These are phyloP conservation scores for Phymanthus crucifer DNA, from an alignment of 92 coral and sea anemone genomes.

Conservation along the genomic window DNA sequence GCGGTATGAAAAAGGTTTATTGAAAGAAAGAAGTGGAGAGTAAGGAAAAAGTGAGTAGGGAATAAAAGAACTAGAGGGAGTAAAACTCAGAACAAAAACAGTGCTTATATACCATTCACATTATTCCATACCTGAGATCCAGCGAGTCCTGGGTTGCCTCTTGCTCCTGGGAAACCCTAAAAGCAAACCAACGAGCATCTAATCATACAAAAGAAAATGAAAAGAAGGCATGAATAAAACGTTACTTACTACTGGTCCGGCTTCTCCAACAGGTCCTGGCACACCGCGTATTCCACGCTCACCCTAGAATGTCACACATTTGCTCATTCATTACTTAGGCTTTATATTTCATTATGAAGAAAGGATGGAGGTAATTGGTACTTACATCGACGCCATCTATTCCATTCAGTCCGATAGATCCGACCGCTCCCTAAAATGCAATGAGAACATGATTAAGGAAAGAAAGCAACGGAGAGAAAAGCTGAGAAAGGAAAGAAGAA, in stretches of 20 bases:
- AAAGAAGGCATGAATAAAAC: not conserved
- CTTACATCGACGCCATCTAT: conserved; percentile 28
- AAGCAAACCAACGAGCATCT: not conserved
- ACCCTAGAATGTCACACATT: conserved; percentile 24
- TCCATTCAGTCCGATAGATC: conserved; percentile 32
- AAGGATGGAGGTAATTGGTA: not conserved
- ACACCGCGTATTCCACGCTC: conserved; percentile 42
- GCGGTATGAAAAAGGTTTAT: too few relatives aligned
- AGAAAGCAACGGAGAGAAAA: not conserved
- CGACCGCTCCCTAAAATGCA: conserved; percentile 25
- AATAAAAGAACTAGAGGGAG: too few relatives aligned
- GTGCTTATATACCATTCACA: not conserved
- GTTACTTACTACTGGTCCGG: conserved; percentile 35
- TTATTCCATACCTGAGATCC: conserved; percentile 32
- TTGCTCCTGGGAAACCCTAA: conserved; percentile 49
- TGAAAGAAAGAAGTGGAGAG: too few relatives aligned
- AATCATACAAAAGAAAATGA: not conserved
- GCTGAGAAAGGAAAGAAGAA: not conserved
- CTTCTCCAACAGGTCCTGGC: conserved; percentile 31
- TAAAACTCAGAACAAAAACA: too few relatives aligned
- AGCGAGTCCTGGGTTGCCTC: conserved; percentile 44
- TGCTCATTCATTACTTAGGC: not conserved
- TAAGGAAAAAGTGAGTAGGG: too few relatives aligned
- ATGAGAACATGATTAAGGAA: not conserved
- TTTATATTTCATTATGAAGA: not conserved